Base-by-base conservation (phyloP, 1,140 invertebrate genomes). In the Mylabris phalerata region DNA sequence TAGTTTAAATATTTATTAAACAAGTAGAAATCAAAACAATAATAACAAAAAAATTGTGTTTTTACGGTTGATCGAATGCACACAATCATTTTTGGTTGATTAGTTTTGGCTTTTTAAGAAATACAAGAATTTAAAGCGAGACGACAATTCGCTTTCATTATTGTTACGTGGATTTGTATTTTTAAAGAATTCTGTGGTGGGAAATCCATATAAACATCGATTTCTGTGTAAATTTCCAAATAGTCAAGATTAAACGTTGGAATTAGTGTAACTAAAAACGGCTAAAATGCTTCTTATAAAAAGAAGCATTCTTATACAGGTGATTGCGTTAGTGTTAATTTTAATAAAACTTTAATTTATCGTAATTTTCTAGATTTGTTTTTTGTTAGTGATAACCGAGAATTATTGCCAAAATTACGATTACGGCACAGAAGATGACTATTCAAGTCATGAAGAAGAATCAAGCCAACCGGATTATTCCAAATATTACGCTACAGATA, bases 391-490 rank as follows among this genome's bases (percentile, higher is more conserved):
- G 24, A 32, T 62, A 43, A 48, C 25, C 25, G 46, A 38, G 27
- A 39, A 32, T 27, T 45, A 47, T 9, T 62, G 55, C 19, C 64
- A 63, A 59, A 47, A 47, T 43, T 61, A 63, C 44, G 59, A 61
- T 13, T 48, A 50, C 25, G 43, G 19, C 43, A 40, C 43, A 47
- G 55, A 47, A 49, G 50, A 49, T 10, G 58, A 60, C 43, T 57
- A 58, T 46, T 59, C 57, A 10, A 43, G 52, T 19, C 46, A 48
- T 27, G 43, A 51, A n/a, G 56, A 63, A 26, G 59, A 59, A 27
- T 55, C 62, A 9, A 54, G 55, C 38, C 64, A 48, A 4, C 57
- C 62, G 38, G 65, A 66, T 44, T 66, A 66, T 24, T 66, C 65
- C 10, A 66, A 66, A 58, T 66, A 66, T 51, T 66, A 66, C 48